These are phyloP conservation scores for Nasonia oneida DNA, from an alignment of 2,888 invertebrate species.

Conservation along the genomic window DNA sequence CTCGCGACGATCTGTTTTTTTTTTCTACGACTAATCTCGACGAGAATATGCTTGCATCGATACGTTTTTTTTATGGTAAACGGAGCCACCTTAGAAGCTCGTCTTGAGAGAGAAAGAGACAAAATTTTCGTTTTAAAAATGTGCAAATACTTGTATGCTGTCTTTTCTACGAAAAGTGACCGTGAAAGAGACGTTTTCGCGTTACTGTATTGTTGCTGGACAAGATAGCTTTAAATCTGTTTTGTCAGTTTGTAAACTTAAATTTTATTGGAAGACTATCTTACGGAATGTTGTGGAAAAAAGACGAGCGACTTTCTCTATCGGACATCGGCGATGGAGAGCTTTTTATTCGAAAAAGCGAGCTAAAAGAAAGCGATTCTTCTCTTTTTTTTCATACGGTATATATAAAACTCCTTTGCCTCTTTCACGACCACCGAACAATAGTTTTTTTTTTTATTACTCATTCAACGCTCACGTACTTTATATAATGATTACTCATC, in stretches of 20 bases:
- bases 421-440: slow-evolving; percentile 51
- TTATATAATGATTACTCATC: neutral
- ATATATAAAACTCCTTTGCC: slow-evolving; percentile 14
- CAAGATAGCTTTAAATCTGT: slow-evolving; percentile 34
- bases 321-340: neutral
- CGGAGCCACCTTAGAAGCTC: slow-evolving; percentile 57
- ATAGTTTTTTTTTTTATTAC: neutral
- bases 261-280: slow-evolving; percentile 64
- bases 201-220: neutral
- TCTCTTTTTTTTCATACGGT: slow-evolving; percentile 17
- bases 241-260: slow-evolving; percentile 55
- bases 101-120: slow-evolving; percentile 29
- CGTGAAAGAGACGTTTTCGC: slow-evolving; percentile 41
- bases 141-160: neutral
- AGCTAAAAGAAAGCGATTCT: slow-evolving; percentile 41
- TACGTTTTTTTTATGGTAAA: slow-evolving; percentile 53
- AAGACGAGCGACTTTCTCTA: slow-evolving; percentile 50
- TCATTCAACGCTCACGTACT: neutral
- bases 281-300: slow-evolving; percentile 63
- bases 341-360: slow-evolving; percentile 48
- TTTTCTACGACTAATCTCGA: slow-evolving; percentile 60
- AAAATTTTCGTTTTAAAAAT: slow-evolving; percentile 19
- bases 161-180: slow-evolving; percentile 18
- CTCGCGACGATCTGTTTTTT: slow-evolving; percentile 69
- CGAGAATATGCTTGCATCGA: slow-evolving; percentile 62